Base-by-base conservation (phyloP, 2,113 vertebrate genomes). In the Heptranchias perlo region DNA sequence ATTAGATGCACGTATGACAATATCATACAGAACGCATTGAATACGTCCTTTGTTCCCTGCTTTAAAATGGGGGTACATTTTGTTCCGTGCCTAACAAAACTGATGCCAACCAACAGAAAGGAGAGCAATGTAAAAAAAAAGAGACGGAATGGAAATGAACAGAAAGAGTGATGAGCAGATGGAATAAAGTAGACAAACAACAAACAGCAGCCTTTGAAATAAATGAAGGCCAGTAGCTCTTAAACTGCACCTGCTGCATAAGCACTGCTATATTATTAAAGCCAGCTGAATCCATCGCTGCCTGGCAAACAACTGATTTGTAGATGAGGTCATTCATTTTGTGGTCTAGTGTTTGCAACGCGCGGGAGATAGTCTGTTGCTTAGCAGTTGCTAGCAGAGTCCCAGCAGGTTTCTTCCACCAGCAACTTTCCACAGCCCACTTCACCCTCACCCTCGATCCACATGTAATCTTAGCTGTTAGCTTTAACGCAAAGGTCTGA, bases 261-360 rank as follows among this genome's bases (percentile, higher is more conserved):
- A 39, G 95, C 96, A 96, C 97, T 31, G 0, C 96, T 96, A 96
- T 67, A 96, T 97, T 97, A 96, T 96, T 97, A 97, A 97, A 97
- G 97, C 97, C 97, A 97, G 95, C 96, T 94, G 96, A 94, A 96
- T 97, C 94, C 96, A 96, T 35, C 97, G 98, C 98, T 98, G 98
- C 98, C 98, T 98, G 97, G 98, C 98, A 98, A 98, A 98, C 97
- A 97, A 98, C 98, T 97, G 97, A 97, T 97, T 97, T 97, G 97
- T 96, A 96, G 97, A 98, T 97, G 98, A 98, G 98, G 97, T 98
- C 97, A 98, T 97, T 97, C 97, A 96, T 97, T 97, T 97, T 96
- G 97, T 96, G 97, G 97, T 96, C 96, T 96, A 97, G 96, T 97
- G 97, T 97, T 97, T 97, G 97, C 97, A 96, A 97, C 96, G 96